Conservation (phyloP, 2,888 invertebrate species). For the Brachylomia viminalis region DNA sequence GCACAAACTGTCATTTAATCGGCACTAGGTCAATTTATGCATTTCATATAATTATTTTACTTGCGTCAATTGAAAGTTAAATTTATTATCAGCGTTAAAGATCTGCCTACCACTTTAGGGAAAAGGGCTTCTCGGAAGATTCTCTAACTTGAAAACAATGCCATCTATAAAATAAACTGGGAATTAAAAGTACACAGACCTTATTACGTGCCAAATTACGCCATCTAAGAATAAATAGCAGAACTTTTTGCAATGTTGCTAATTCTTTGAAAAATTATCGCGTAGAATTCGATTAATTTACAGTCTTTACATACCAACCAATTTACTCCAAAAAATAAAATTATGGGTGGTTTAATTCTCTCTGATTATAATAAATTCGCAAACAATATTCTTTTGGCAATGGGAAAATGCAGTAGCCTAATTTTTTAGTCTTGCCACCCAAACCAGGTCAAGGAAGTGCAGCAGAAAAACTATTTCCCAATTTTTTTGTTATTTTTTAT, state of each 20-base stretch:
- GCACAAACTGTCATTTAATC: not conserved
- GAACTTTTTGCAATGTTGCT: constrained; percentile 22
- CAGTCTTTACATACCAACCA: not conserved
- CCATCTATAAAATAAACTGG: constrained; percentile 25
- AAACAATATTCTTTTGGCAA: constrained; percentile 39
- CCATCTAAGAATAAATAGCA: constrained; percentile 33
- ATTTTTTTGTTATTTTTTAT: constrained; percentile 83
- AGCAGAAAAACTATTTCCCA: constrained; percentile 77
- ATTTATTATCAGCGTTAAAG: not conserved
- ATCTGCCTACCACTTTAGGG: not conserved
- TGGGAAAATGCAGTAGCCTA: constrained; percentile 52
- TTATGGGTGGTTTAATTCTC: not conserved
- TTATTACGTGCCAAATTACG: not conserved
- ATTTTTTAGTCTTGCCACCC: constrained; percentile 76
- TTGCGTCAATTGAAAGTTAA: not conserved
- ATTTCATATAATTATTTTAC: not conserved
- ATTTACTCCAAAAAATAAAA: not conserved
- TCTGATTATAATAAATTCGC: not conserved
- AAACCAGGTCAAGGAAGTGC: constrained; percentile 87
- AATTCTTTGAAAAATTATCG: not conserved
- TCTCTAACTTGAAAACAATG: not conserved
- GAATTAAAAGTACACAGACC: constrained; percentile 4
- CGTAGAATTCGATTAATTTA: accelerated
- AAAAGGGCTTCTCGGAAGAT: not conserved
- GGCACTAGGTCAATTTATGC: not conserved